These are phyloP conservation scores for Lonchura striata DNA, from an alignment of 2,113 vertebrate species.

Conservation along the genomic window DNA sequence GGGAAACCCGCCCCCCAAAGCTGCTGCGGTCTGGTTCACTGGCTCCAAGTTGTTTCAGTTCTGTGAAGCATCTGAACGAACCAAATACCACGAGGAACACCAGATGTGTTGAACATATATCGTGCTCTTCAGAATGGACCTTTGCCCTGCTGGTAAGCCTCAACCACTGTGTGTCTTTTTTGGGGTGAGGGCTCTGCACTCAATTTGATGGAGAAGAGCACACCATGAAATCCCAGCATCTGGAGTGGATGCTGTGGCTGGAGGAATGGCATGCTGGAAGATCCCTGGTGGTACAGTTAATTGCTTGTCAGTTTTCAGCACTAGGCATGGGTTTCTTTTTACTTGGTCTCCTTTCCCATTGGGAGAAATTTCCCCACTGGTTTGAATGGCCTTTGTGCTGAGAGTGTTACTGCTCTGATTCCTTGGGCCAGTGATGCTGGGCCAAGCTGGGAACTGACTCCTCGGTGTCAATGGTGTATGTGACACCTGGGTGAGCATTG, in stretches of 20 bases:
- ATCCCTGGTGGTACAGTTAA: background rate
- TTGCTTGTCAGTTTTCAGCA: background rate
- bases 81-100: background rate
- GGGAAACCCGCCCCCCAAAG: background rate
- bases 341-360: background rate
- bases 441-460: background rate
- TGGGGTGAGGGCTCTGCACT: background rate
- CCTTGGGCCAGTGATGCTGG: background rate
- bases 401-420: background rate
- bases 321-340: background rate
- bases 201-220: background rate
- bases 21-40: background rate
- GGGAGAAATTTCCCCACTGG: background rate
- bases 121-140: conserved; percentile 34
- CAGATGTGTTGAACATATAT: background rate
- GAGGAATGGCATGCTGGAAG: background rate
- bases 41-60: conserved; percentile 9
- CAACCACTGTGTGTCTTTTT: background rate
- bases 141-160: conserved; percentile 48
- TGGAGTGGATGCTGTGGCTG: background rate
- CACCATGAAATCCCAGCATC: background rate
- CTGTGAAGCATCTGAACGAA: background rate
- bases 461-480: fast-evolving
- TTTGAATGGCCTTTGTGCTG: background rate
- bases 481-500: background rate